Evolutionary conservation across 1,140 invertebrate genomes (phyloP), one percentile per base, ranked within the genome.

Genomic region (Drosophila novamexicana): DNA sequence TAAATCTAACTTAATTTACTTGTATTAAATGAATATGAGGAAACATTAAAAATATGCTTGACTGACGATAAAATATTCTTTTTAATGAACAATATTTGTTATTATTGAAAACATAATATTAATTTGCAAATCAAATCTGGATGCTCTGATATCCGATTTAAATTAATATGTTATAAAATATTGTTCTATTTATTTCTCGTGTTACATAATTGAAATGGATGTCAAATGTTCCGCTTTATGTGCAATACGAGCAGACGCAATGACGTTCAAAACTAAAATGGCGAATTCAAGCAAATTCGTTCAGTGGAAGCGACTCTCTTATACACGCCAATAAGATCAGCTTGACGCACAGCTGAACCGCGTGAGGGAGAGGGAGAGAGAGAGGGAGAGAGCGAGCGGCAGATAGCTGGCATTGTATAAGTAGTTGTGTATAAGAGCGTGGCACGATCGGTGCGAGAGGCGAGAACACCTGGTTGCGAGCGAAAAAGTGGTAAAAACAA

Each of bases 301-400:
- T 64, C 40, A 70, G 65, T 81, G 54, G 32, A 69, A 76, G 14
- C 16, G 10, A 66, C 70, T 65, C 81, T 67, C 63, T 74, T 63
- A 77, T 77, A 75, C 68, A 1, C 52, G 74, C 76, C 79, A 86
- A 86, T 88, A 79, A 86, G 83, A 86, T 79, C 83, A 64, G 81
- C 77, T 50, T 65, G 68, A 58, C 56, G 18, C 16, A 49, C 76
- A 81, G 77, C 80, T 67, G 82, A 72, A 67, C 40, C 8, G 10
- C 64, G 81, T 71, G 67, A 2, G 10, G 1, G 7, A 7, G 10
- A 16, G 10, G 4, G 1, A 18, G 1, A 18, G 18, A 1, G 22
- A 29, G 22, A 29, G 5, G 5, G 22, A 29, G 22, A 29, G 22
- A 29, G 22, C 3, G 22, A 5, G 22, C 22, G 4, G 5, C 22